Conservation (phyloP, 2,113 vertebrate genomes). For the Rana temporaria region DNA sequence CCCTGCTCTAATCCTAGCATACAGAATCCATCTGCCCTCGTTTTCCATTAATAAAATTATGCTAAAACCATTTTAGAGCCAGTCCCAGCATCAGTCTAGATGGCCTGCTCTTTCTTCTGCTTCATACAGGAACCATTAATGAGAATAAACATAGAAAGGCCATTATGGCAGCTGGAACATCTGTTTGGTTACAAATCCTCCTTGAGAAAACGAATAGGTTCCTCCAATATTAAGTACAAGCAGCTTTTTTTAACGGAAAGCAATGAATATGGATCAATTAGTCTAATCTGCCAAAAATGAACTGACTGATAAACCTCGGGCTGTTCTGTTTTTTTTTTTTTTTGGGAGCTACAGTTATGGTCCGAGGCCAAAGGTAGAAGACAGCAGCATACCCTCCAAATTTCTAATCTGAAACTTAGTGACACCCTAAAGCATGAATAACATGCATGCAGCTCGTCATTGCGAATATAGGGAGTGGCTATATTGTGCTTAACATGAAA, state of each 20-base stretch:
- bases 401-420: too few species aligned
- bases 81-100: constrained; percentile 19
- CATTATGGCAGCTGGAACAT: background rate
- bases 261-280: background rate
- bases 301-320: background rate
- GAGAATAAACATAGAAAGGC: constrained; percentile 10
- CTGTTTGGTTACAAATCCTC: too few species aligned
- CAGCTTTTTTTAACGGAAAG: background rate
- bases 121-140: background rate
- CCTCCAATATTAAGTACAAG: background rate
- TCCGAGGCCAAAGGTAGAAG: too few species aligned
- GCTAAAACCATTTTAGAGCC: constrained; percentile 20
- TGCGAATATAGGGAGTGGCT: too few species aligned
- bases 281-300: too few species aligned
- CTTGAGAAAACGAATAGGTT: too few species aligned
- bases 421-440: too few species aligned
- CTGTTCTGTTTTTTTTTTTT: background rate
- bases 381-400: too few species aligned
- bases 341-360: background rate
- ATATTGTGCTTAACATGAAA: too few species aligned
- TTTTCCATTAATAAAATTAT: constrained; percentile 50
- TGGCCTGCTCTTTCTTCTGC: background rate
- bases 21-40: constrained; percentile 45
- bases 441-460: too few species aligned
- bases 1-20: constrained; percentile 36